A percentile compares a stretch with the other conserved stretches of the same genome.
phyloP scores from a whole-genome alignment of 1,140 invertebrate genomes.

The Tribolium castaneum region DNA sequence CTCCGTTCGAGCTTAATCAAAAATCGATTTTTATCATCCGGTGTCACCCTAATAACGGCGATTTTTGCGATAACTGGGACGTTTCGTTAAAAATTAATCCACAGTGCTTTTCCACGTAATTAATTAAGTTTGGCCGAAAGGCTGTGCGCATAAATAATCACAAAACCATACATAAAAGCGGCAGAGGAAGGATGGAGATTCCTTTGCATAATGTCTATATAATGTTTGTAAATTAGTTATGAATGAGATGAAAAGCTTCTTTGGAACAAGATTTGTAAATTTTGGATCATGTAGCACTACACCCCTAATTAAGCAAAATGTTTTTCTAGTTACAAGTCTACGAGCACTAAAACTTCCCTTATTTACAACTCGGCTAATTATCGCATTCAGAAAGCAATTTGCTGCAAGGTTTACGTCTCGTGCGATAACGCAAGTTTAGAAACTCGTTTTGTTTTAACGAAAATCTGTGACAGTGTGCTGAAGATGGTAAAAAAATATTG shows the following conservation, averaged over 20 bases:
- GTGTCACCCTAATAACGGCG: not conserved
- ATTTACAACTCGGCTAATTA: not conserved
- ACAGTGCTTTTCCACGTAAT: slow-evolving; percentile 9
- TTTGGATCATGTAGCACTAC: not conserved
- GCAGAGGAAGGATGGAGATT: not conserved
- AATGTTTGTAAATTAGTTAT: not conserved
- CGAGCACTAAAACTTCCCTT: not conserved
- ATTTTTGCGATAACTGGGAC: not conserved
- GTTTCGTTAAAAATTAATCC: slow-evolving; percentile 31
- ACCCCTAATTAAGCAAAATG: not conserved
- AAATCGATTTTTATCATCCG: slow-evolving; percentile 15
- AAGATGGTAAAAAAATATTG: not conserved
- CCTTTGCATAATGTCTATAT: not conserved
- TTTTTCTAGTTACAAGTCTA: not conserved
- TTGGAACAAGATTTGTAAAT: not conserved
- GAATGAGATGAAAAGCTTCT: not conserved
- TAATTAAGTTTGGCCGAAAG: not conserved
- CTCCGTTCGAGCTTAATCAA: not conserved
- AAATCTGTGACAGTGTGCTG: not conserved
- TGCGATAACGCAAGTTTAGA: not conserved
- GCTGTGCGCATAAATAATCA: not conserved
- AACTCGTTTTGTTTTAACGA: not conserved
- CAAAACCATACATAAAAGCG: not conserved
- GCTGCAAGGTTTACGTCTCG: not conserved
- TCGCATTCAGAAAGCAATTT: not conserved